A percentile compares a stretch with the other conserved stretches of the same genome.
Evolutionary conservation across 2,797 vertebrate species (phyloP).

Genomic region (Distichodus sexfasciatus): DNA sequence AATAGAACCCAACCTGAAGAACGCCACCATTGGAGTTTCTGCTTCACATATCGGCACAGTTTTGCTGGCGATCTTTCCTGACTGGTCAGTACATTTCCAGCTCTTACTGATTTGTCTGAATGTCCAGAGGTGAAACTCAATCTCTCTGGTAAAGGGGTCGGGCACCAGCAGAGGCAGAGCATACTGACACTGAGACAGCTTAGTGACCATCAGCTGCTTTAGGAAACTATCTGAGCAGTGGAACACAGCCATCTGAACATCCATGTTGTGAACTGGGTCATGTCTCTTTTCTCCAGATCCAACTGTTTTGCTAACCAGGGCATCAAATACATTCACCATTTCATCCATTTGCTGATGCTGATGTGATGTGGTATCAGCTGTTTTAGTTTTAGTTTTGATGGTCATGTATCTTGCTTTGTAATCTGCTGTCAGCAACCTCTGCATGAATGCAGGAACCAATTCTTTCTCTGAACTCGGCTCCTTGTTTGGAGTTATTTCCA

Average conservation of each 20-base stretch:
- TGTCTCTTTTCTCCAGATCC: background rate
- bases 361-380: background rate
- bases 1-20: slow-evolving; percentile 68
- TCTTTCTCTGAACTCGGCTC: background rate
- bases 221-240: slow-evolving; percentile 63
- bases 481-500: background rate
- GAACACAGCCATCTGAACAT: slow-evolving; percentile 55
- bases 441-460: slow-evolving; percentile 12
- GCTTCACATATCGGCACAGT: slow-evolving; percentile 58
- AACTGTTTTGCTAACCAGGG: background rate
- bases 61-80: slow-evolving; percentile 24
- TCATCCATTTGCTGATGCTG: background rate
- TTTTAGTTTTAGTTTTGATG: background rate
- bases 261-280: slow-evolving; percentile 22
- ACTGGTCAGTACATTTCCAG: slow-evolving; percentile 53
- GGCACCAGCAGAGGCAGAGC: slow-evolving; percentile 77
- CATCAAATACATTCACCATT: background rate
- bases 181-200: slow-evolving; percentile 68
- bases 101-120: slow-evolving; percentile 60
- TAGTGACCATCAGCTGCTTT: slow-evolving; percentile 58
- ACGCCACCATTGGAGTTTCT: slow-evolving; percentile 65
- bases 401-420: slow-evolving; percentile 31
- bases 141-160: slow-evolving; percentile 52
- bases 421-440: slow-evolving; percentile 22
- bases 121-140: slow-evolving; percentile 69